These are phyloP conservation scores for Hypolimnas misippus DNA, from an alignment of 2,888 invertebrate species.

Conservation along the genomic window DNA sequence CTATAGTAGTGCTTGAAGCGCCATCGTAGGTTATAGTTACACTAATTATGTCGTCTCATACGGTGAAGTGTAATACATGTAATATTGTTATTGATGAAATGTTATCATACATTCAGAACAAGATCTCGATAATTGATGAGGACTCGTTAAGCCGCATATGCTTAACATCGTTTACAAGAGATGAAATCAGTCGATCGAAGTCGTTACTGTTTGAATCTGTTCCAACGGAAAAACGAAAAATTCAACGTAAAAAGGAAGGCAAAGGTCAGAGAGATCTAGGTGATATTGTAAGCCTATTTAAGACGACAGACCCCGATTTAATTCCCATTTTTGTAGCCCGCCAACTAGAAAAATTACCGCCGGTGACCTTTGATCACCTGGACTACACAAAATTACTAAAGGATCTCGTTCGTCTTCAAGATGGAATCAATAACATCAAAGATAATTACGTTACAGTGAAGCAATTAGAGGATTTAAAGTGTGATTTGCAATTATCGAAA, in stretches of 20 bases:
- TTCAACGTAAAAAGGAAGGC: constrained; percentile 18
- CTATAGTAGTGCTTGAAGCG: too few relatives aligned
- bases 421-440: constrained; percentile 15
- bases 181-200: background rate
- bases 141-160: too few relatives aligned
- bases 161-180: background rate
- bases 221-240: background rate
- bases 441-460: constrained; percentile 17
- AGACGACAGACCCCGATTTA: constrained; percentile 15
- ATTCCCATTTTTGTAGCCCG: background rate
- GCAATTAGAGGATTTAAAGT: constrained; percentile 12
- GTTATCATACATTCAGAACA: too few relatives aligned
- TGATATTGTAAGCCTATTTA: constrained; percentile 6
- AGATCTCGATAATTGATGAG: too few relatives aligned
- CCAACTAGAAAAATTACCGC: constrained; percentile 15
- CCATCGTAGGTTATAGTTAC: too few relatives aligned
- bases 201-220: background rate
- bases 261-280: constrained; percentile 12
- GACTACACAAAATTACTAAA: constrained; percentile 19
- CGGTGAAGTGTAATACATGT: too few relatives aligned
- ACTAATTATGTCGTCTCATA: too few relatives aligned
- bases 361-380: constrained; percentile 18
- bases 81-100: too few relatives aligned
- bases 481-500: constrained; percentile 6
- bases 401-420: constrained; percentile 22